phyloP scores from a whole-genome alignment of 2,797 vertebrate genomes.

The Pitangus sulphuratus region DNA sequence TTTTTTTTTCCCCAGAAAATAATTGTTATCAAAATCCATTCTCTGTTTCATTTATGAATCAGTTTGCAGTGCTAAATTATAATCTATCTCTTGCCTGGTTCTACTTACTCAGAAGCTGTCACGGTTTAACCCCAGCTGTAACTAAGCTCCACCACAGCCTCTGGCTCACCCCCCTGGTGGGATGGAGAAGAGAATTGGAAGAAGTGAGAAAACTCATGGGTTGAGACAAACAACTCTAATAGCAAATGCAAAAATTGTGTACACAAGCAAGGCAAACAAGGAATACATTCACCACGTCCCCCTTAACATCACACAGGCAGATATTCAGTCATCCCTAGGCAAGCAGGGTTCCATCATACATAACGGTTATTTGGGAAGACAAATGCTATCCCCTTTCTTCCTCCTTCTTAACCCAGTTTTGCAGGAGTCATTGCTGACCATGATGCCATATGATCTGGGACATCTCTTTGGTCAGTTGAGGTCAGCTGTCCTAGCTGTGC shows the following conservation, averaged over 20 bases:
- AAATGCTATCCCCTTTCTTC: fast-evolving
- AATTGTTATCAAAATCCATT: neutral
- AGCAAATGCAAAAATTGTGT: neutral
- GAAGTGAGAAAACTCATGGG: neutral
- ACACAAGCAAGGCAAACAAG: neutral
- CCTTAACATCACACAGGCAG: neutral
- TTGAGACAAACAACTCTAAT: neutral
- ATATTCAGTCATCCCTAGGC: neutral
- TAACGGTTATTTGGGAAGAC: neutral
- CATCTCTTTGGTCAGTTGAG: neutral
- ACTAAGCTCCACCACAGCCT: neutral
- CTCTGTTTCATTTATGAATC: neutral
- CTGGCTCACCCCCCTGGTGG: fast-evolving
- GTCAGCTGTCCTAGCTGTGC: neutral
- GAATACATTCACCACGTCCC: neutral
- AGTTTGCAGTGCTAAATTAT: neutral
- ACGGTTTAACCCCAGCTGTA: neutral
- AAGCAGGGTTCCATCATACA: fast-evolving
- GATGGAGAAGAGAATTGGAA: neutral
- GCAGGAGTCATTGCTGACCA: neutral
- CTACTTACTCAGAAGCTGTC: neutral
- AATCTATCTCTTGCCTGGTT: neutral
- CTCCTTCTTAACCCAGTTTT: neutral
- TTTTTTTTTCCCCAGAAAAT: neutral
- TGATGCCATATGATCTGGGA: fast-evolving